Evolutionary conservation across 2,797 vertebrate genomes (phyloP), one percentile per base, ranked within the genome.

Genomic region (Lithobates pipiens): DNA sequence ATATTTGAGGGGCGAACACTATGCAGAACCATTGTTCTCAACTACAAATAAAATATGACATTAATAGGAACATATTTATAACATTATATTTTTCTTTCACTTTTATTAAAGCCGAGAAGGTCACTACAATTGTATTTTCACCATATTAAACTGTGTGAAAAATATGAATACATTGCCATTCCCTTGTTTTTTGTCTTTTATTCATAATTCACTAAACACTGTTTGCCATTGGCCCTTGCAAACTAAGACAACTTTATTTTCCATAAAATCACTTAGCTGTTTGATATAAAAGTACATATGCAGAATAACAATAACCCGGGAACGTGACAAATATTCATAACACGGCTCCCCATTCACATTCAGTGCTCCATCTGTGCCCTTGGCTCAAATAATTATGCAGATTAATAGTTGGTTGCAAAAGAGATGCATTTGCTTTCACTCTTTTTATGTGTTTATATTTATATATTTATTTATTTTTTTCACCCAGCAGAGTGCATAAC

Each of bases 371-470:
- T 87, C 85, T 87, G 85, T 75, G 85, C 85, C 85, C 85, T 87
- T 87, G 85, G 85, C 85, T 87, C 42, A 87, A 87, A 87, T 87
- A 87, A 87, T 87, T 87, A 87, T 87, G 80, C 85, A 87, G 85
- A 86, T 79, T 86, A 86, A 86, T 86, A 86, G 80, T 78, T 87
- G 74, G 74, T 82, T 72, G 74, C 36, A 50, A 86, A 82, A 77
- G 74, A 72, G 80, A 83, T 83, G 69, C 76, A 83, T 89, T 65
- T 82, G 61, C 36, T 87, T 88, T 61, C 76, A 27, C 73, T 82
- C 34, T 85, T 84, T 79, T 78, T 77, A 86, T 71, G 54, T 81
- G 34, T 57, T 1, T 61, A 61, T 61, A 21, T 57, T 29, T 29
- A 57, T 57, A 5, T 57, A 76, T 16, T 83, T 70, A 82, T 21